Percentiles rank a stretch among this genome's conserved stretches.
phyloP scores from a whole-genome alignment of 2,113 vertebrate species.

The Salvelinus sp. region DNA sequence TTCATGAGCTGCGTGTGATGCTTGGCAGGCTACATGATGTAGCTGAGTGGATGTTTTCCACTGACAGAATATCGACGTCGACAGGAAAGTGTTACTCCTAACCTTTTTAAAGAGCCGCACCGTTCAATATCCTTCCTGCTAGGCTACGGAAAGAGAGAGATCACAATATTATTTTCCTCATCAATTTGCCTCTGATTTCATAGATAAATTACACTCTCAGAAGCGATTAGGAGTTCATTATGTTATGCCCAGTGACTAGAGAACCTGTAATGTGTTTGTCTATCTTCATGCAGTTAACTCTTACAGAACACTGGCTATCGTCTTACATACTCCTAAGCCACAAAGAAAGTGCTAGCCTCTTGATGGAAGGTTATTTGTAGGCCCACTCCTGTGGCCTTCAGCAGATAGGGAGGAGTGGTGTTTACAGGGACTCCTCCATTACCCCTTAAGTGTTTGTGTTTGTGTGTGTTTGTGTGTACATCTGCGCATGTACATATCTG shows the following conservation, averaged over 20 bases:
- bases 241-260: slow-evolving; percentile 47
- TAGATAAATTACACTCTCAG: slow-evolving; percentile 75
- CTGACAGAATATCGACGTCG: slow-evolving; percentile 66
- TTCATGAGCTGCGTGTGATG: slow-evolving; percentile 11
- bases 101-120: slow-evolving; percentile 62
- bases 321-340: slow-evolving; percentile 27
- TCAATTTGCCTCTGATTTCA: slow-evolving; percentile 74
- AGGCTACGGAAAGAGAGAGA: slow-evolving; percentile 61
- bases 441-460: slow-evolving; percentile 20
- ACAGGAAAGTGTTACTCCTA: slow-evolving; percentile 69
- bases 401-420: slow-evolving; percentile 42
- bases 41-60: slow-evolving; percentile 52
- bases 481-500: no score
- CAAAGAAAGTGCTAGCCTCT: slow-evolving; percentile 21
- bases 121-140: slow-evolving; percentile 65
- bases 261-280: slow-evolving; percentile 69
- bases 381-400: slow-evolving; percentile 31
- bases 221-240: slow-evolving; percentile 76
- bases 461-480: neutral
- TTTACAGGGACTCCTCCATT: slow-evolving; percentile 17
- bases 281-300: slow-evolving; percentile 69
- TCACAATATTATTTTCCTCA: slow-evolving; percentile 72
- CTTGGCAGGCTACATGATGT: slow-evolving; percentile 27
- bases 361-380: slow-evolving; percentile 27
- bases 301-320: slow-evolving; percentile 44